Evolutionary conservation across 2,113 vertebrate genomes (phyloP).

Genomic region (Nestor notabilis): DNA sequence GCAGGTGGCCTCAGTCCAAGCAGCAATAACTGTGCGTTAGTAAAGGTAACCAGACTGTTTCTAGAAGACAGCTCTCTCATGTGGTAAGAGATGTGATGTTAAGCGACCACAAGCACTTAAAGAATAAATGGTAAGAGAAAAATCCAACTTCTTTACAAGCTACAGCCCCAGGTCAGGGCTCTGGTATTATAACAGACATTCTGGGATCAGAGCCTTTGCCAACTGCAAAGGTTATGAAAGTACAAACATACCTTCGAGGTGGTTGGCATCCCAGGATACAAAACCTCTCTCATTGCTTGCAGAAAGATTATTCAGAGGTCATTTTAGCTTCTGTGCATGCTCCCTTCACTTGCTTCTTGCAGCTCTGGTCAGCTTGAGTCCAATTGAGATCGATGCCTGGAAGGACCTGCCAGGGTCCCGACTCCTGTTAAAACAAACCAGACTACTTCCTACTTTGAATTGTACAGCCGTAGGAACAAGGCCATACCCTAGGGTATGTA

Average conservation of each 20-base stretch:
- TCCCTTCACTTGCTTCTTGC: not conserved
- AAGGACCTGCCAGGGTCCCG: not conserved
- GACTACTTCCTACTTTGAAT: not conserved
- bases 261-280: not conserved
- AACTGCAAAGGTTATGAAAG: not conserved
- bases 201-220: not conserved
- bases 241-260: not conserved
- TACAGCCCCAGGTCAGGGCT: not conserved
- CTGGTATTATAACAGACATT: rapidly evolving
- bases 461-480: not conserved
- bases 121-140: not conserved
- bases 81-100: not conserved
- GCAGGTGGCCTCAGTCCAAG: not conserved
- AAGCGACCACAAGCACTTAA: not conserved
- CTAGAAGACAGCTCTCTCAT: not conserved
- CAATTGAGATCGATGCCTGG: not conserved
- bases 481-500: rapidly evolving
- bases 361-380: not conserved
- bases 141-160: rapidly evolving
- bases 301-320: not conserved
- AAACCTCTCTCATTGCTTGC: not conserved
- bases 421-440: not conserved
- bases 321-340: not conserved
- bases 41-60: not conserved
- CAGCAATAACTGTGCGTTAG: not conserved